Evolutionary conservation across 2,888 invertebrate species (phyloP).

Genomic region (Erpobdella octoculata): DNA sequence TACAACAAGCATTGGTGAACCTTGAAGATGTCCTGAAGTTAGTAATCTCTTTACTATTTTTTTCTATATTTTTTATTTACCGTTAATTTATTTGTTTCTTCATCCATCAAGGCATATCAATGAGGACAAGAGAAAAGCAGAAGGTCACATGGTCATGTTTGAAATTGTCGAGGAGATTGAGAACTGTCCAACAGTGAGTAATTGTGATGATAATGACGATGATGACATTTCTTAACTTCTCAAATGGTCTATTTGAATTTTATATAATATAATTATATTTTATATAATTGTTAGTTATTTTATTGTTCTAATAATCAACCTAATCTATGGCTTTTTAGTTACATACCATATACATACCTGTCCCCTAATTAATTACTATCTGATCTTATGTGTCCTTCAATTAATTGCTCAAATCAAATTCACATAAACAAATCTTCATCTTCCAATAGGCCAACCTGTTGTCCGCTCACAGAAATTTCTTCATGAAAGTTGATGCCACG

Average conservation of each 20-base stretch:
- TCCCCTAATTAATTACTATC: neutral
- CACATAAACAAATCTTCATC: no score
- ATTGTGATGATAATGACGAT: no score
- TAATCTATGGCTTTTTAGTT: neutral
- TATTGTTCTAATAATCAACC: no score
- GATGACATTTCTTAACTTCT: no score
- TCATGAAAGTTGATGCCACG: slow-evolving; percentile 77
- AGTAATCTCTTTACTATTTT: slow-evolving; percentile 36
- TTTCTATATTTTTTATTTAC: neutral
- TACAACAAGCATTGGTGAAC: slow-evolving; percentile 76
- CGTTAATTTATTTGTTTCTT: neutral
- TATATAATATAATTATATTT: neutral
- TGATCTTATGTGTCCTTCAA: neutral
- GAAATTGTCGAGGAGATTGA: slow-evolving; percentile 96
- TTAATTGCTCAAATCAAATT: no score
- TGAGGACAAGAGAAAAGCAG: slow-evolving; percentile 91
- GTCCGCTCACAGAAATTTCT: slow-evolving; percentile 82
- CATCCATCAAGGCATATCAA: slow-evolving; percentile 70
- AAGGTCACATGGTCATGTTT: slow-evolving; percentile 89
- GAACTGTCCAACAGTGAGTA: slow-evolving; percentile 77
- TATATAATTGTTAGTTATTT: neutral
- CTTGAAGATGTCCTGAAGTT: slow-evolving; percentile 82
- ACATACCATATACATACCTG: neutral
- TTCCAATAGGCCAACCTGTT: slow-evolving; percentile 71
- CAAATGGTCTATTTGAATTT: no score